phyloP scores from a whole-genome alignment of 1,140 invertebrate species.

The Meloidogyne hapla region DNA sequence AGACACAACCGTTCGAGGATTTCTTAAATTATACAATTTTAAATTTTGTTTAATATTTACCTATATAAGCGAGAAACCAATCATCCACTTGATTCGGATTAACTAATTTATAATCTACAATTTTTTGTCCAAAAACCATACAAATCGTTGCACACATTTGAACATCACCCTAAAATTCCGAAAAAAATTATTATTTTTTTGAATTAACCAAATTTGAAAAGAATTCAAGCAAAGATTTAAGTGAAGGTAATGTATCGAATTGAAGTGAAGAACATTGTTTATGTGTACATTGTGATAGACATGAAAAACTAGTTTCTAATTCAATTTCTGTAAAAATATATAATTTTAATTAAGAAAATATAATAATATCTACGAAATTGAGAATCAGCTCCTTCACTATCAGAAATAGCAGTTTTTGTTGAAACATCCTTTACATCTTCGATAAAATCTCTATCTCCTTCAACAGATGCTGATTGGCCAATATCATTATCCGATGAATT shows the following conservation, averaged over 20 bases:
- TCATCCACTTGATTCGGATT: constrained; percentile 24
- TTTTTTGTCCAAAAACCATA: constrained; percentile 37
- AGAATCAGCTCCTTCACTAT: neutral
- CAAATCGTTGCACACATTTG: constrained; percentile 46
- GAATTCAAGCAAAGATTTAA: constrained; percentile 36
- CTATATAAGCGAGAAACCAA: constrained; percentile 35
- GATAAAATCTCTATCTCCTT: neutral
- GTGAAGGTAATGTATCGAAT: constrained; percentile 27
- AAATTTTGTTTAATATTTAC: constrained; percentile 15
- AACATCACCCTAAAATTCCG: constrained; percentile 34
- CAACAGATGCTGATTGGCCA: neutral
- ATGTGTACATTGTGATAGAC: constrained; percentile 12
- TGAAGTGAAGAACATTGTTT: constrained; percentile 14
- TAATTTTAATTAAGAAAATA: neutral
- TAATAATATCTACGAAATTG: neutral
- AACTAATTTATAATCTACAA: constrained; percentile 32
- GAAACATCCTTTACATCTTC: neutral
- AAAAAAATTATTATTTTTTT: neutral
- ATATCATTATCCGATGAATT: neutral
- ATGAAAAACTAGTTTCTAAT: constrained; percentile 2
- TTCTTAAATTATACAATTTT: constrained; percentile 24
- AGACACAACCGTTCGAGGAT: constrained; percentile 32
- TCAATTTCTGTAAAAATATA: neutral
- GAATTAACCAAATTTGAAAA: constrained; percentile 35
- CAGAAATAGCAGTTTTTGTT: neutral